Evolutionary conservation across 2,113 vertebrate species (phyloP), one percentile per base, ranked within the genome.

Genomic region (Xiphophorus couchianus): DNA sequence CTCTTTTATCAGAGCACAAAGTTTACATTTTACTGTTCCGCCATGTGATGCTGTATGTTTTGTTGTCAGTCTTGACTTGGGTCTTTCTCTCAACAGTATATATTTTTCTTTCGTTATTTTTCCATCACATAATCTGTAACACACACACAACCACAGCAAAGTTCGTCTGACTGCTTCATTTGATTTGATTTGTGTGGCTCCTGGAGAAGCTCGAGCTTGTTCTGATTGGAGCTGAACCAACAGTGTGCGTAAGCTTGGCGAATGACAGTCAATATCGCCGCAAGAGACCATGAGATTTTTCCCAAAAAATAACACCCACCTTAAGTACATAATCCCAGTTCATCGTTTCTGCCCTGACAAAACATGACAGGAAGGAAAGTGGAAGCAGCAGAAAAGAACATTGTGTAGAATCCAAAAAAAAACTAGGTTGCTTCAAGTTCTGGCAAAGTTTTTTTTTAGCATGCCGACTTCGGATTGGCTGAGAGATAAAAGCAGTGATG

Each of bases 391-490:
- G 22, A 58, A 22, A 42, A 71, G 61, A 82, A 62, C 13, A 27
- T 65, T n/a, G 58, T 61, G 27, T 51, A 71, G 67, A 74, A 61
- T 66, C 33, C 48, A 71, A n/a, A 66, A 67, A 67, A 54, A 19
- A 22, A 83, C 75, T 65, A 77, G 78, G 76, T 82, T 77, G 37
- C 72, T 6, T 84, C 78, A 83, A 69, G 75, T 78, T 85, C 80
- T 79, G 25, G 76, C 81, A 78, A 70, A 80, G 75, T 51, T 33
- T 51, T 78, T 29, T 37, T 37, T n/a, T 39, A 78, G 67, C 69
- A 70, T 2, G 30, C 54, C 71, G 68, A 68, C 66, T 58, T 33
- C 29, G 25, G 28, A 76, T 62, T 60, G 0, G 75, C 73, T 86
- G 84, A 87, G 65, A 74, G 84, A 90, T 72, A 69, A 60, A 42